Evolutionary conservation across 2,797 vertebrate genomes (phyloP), one percentile per base, ranked within the genome.

Genomic region (Eidolon dupreanum): DNA sequence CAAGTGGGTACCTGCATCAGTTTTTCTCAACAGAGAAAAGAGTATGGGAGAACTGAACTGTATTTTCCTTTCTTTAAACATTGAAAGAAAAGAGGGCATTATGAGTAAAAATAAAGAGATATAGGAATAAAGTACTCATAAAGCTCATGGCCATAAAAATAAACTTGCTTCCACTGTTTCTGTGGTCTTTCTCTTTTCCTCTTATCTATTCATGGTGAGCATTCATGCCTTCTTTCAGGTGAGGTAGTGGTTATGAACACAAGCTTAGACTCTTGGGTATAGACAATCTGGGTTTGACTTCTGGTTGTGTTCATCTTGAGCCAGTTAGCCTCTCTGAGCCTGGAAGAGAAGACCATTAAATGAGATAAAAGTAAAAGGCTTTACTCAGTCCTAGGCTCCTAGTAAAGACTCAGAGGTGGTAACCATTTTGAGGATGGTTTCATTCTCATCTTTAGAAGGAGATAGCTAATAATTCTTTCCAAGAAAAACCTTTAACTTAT

Each of bases 391-490:
- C 13, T 53, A 63, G 28, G 11, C 3, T 17, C 38, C 49, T 71
- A 57, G n/a, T n/a, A 51, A 91, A 66, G 85, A 2, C 33, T 75
- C 22, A 41, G 70, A 83, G 36, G 24, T 70, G 10, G 49, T 74
- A 70, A 70, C 57, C 53, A 77, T 95, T 93, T 92, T 94, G 87
- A 66, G 86, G 24, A 41, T 90, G 26, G n/a, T 86, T 88, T 66
- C 24, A 43, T 63, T 89, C 57, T 90, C 28, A 16, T 91, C 36
- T 90, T 84, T 79, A 70, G 57, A 74, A 93, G 74, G 77, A 63
- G 9, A 53, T 33, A 57, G 15, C 59, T 53, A 75, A 61, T 53
- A 28, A 10, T 65, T 41, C 28, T 55, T 96, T 92, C 31, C 63
- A 33, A 97, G 26, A 55, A 17, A 79, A 65, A 53, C 88, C 38